A percentile compares a stretch with the other conserved stretches of the same genome.
Evolutionary conservation across 2,797 vertebrate genomes (phyloP).

Genomic region (Selene dorsalis): DNA sequence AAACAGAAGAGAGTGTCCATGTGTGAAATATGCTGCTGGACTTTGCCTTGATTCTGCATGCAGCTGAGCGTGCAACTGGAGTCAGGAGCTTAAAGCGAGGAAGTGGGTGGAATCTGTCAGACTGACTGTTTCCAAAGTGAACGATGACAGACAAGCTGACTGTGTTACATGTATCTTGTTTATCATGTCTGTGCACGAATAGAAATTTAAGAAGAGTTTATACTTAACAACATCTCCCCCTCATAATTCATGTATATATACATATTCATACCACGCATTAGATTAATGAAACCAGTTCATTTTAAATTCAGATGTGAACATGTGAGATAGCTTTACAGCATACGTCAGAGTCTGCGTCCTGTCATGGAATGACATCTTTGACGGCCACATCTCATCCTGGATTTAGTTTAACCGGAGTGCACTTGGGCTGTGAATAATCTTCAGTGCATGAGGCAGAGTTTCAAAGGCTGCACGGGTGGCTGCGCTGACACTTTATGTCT

Average conservation of each 20-base stretch:
- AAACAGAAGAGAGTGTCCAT: too few species aligned
- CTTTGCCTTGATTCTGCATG: too few species aligned
- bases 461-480: constrained; percentile 39
- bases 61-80: too few species aligned
- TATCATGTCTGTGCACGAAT: background rate
- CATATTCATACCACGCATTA: too few species aligned
- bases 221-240: background rate
- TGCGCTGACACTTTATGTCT: constrained; percentile 63
- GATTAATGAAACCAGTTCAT: too few species aligned
- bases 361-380: background rate
- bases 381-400: background rate
- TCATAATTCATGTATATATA: too few species aligned
- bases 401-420: constrained; percentile 39
- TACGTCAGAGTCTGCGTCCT: too few species aligned
- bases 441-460: constrained; percentile 45
- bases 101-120: background rate
- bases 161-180: background rate
- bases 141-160: too few species aligned
- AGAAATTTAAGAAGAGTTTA: background rate
- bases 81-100: background rate
- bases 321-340: background rate
- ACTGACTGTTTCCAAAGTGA: background rate
- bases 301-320: background rate
- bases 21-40: too few species aligned
- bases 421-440: constrained; percentile 23